Conservation (phyloP, 2,113 vertebrate genomes). For the Phodopus roborovskii region DNA sequence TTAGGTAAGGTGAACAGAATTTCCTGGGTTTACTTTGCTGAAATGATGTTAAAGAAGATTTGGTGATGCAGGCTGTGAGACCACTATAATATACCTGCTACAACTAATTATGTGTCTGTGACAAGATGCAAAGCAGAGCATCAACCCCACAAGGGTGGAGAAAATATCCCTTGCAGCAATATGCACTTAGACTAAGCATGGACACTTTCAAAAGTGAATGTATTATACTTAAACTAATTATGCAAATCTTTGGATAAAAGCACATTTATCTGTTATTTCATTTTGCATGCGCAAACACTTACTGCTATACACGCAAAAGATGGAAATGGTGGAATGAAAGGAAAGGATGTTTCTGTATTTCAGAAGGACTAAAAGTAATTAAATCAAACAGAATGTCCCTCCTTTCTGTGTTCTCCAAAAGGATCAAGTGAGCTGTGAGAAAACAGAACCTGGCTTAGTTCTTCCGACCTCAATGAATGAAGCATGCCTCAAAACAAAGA, state of each 20-base stretch:
- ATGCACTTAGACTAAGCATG: constrained; percentile 53
- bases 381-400: constrained; percentile 41
- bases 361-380: constrained; percentile 63
- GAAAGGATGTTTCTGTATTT: constrained; percentile 63
- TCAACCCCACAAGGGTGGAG: constrained; percentile 49
- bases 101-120: constrained; percentile 81
- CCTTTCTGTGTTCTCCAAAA: not conserved
- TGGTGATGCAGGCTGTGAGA: constrained; percentile 73
- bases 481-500: not conserved
- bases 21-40: constrained; percentile 83
- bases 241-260: constrained; percentile 75
- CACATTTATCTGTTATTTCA: constrained; percentile 67
- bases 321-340: constrained; percentile 29
- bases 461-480: not conserved
- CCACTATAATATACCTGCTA: constrained; percentile 78
- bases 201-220: constrained; percentile 72
- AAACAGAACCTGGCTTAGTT: not conserved
- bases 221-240: constrained; percentile 77
- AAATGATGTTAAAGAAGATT: constrained; percentile 85
- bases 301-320: constrained; percentile 56
- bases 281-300: constrained; percentile 51
- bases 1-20: constrained; percentile 85
- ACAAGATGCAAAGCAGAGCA: constrained; percentile 81
- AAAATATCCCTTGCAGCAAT: constrained; percentile 49
- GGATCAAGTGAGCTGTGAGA: constrained; percentile 16